phyloP scores from a whole-genome alignment of 2,797 vertebrate species.

The Hemibagrus guttatus region DNA sequence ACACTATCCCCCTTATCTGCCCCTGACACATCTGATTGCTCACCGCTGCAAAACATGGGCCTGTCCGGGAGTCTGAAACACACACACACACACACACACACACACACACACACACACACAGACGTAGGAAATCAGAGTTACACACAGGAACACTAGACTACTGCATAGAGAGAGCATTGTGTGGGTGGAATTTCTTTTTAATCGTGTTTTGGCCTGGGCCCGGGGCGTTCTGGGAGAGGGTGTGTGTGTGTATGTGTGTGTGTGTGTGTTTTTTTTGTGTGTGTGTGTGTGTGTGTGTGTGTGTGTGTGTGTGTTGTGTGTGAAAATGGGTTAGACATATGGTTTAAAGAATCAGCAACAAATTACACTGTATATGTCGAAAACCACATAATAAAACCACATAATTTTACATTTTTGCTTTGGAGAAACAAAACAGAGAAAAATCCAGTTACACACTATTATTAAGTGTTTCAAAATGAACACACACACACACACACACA shows the following conservation, averaged over 20 bases:
- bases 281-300: conserved; percentile 38
- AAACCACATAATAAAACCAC: conserved; percentile 31
- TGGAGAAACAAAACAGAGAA: not conserved
- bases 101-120: conserved; percentile 38
- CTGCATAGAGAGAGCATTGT: conserved; percentile 61
- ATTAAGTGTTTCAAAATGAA: not conserved
- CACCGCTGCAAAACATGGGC: conserved; percentile 94
- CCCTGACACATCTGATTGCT: conserved; percentile 99
- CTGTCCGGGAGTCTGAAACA: conserved; percentile 91
- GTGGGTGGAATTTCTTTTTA: conserved; percentile 58
- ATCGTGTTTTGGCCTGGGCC: conserved; percentile 51
- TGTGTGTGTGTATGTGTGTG: conserved; percentile 3
- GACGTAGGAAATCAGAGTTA: not conserved
- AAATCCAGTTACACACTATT: not conserved
- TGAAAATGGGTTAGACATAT: not conserved
- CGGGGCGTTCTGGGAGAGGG: conserved; percentile 52
- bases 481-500: not conserved
- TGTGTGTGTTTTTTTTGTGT: conserved; percentile 8
- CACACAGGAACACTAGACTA: conserved; percentile 37
- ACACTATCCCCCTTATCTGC: conserved; percentile 95
- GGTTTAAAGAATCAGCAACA: conserved; percentile 9
- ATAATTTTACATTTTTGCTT: conserved; percentile 4
- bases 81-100: conserved; percentile 3
- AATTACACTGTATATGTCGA: conserved; percentile 24
- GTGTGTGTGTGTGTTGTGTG: conserved; percentile 38